These are phyloP conservation scores for Alexandromys oeconomus DNA, from an alignment of 2,797 vertebrate genomes.

Conservation along the genomic window DNA sequence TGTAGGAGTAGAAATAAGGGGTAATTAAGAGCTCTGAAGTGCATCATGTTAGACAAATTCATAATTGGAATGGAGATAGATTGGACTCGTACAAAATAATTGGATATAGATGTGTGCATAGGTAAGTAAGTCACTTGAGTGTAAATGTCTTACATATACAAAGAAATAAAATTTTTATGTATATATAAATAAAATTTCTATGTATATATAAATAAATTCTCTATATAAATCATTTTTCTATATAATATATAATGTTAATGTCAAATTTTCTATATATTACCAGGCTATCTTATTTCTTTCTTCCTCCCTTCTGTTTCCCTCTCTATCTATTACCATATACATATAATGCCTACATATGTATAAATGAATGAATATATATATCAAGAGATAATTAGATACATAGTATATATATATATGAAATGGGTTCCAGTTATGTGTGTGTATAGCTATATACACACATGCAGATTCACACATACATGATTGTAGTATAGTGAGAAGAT, in stretches of 20 bases:
- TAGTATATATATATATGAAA: neutral
- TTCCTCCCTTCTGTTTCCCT: neutral
- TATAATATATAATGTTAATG: neutral
- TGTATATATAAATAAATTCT: neutral
- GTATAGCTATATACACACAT: neutral
- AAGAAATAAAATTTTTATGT: neutral
- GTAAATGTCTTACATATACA: neutral
- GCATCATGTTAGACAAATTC: slow-evolving; percentile 1
- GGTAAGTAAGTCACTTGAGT: neutral
- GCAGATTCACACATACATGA: neutral
- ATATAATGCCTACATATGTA: neutral
- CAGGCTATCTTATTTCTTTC: neutral
- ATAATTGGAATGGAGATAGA: slow-evolving; percentile 3
- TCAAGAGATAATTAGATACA: neutral
- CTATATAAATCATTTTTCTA: neutral
- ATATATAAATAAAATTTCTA: neutral
- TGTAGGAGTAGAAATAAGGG: neutral
- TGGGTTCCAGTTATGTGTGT: neutral
- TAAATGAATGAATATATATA: neutral
- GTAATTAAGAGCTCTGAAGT: slow-evolving; percentile 4
- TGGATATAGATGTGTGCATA: neutral
- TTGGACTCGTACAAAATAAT: neutral
- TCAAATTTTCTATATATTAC: neutral
- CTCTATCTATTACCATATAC: neutral
- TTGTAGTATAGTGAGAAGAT: neutral